phyloP scores from a whole-genome alignment of 2,888 invertebrate species.

The Rotaria macrura region DNA sequence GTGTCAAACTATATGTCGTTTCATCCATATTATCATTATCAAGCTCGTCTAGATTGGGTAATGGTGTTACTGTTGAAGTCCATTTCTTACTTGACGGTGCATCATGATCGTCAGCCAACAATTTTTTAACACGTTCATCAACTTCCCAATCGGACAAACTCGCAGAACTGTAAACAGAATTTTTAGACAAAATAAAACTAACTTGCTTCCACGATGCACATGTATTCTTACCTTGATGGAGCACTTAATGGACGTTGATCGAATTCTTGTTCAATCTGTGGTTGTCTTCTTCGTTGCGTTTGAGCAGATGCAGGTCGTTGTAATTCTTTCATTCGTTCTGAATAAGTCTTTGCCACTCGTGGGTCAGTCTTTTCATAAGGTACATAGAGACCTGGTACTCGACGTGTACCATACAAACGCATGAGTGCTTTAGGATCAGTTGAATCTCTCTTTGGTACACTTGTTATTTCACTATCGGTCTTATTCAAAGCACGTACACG shows the following conservation, averaged over 20 bases:
- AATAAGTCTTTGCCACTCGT: background rate
- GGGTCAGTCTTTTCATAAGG: background rate
- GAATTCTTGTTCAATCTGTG: background rate
- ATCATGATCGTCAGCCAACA: background rate
- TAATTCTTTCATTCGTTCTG: constrained; percentile 1
- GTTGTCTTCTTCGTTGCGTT: background rate
- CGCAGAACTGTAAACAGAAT: background rate
- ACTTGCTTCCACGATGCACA: background rate
- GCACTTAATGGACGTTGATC: background rate
- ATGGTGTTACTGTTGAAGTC: background rate
- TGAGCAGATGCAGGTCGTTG: background rate
- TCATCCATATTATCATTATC: constrained; percentile 4
- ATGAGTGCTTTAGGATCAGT: constrained; percentile 4
- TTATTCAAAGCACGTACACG: background rate
- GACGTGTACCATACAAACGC: constrained; percentile 7
- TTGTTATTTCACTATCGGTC: background rate
- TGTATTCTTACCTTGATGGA: background rate
- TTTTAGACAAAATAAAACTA: background rate
- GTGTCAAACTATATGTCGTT: constrained; percentile 5
- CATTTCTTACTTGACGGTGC: background rate
- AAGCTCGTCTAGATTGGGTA: background rate
- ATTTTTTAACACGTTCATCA: background rate
- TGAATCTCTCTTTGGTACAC: background rate
- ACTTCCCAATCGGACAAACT: constrained; percentile 13
- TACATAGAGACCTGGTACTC: background rate